Conservation (phyloP, 2,888 invertebrate species). For the Polydrusus cervinus region DNA sequence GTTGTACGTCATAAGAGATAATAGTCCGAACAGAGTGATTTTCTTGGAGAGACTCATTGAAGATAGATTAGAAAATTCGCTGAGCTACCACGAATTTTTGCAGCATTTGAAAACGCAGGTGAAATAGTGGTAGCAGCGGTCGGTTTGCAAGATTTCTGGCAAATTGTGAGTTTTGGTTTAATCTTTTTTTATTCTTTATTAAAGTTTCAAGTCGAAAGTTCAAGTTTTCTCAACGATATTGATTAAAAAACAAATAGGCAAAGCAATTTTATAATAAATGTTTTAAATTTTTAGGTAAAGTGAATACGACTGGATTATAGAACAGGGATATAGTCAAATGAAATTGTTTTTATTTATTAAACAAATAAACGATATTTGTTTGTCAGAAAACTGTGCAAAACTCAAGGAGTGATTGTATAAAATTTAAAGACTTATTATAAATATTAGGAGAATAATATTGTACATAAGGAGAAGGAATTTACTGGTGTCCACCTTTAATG, state of each 20-base stretch:
- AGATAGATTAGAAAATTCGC: constrained; percentile 93
- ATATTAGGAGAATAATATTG: constrained; percentile 35
- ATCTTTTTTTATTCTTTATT: background rate
- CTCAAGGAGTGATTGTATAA: constrained; percentile 20
- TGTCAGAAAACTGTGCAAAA: constrained; percentile 30
- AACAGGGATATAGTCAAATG: constrained; percentile 2
- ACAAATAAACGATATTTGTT: background rate
- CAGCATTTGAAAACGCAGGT: constrained; percentile 94
- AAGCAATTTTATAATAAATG: background rate
- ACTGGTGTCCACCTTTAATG: constrained; percentile 36
- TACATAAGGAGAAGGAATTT: constrained; percentile 43
- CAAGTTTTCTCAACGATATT: too few relatives aligned
- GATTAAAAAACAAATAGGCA: too few relatives aligned
- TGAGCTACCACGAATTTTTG: constrained; percentile 98
- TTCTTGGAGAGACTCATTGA: constrained; percentile 94
- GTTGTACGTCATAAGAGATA: constrained; percentile 91
- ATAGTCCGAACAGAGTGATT: constrained; percentile 85
- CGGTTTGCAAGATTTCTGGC: constrained; percentile 24
- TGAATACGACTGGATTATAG: background rate
- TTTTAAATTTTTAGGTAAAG: constrained; percentile 5
- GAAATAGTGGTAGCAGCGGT: constrained; percentile 75
- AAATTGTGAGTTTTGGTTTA: constrained; percentile 15
- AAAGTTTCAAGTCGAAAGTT: too few relatives aligned
- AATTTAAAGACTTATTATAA: constrained; percentile 40
- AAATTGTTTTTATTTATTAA: background rate